Evolutionary conservation across 1,140 invertebrate genomes (phyloP).

Genomic region (Lepeophtheirus salmonis): DNA sequence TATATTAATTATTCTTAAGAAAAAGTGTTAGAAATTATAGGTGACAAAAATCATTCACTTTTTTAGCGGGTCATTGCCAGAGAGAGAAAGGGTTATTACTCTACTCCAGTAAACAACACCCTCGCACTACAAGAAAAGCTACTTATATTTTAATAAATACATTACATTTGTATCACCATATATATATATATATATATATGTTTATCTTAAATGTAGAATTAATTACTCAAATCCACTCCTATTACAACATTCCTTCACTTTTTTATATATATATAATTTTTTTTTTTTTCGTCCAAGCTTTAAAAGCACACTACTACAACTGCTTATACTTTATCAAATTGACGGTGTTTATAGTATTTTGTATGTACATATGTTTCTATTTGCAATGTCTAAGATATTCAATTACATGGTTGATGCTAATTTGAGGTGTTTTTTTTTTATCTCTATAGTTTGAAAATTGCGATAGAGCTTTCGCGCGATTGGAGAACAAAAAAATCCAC

Average conservation of each 20-base stretch:
- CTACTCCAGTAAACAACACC: too few species aligned
- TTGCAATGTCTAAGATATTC: not conserved
- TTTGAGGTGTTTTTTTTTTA: slow-evolving; percentile 24
- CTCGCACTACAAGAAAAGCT: too few species aligned
- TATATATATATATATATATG: too few species aligned
- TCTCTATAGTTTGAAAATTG: slow-evolving; percentile 64
- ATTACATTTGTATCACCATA: too few species aligned
- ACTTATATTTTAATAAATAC: too few species aligned
- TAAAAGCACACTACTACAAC: not conserved
- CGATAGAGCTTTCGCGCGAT: slow-evolving; percentile 72
- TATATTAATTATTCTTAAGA: not conserved
- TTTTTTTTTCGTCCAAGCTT: not conserved
- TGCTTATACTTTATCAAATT: too few species aligned
- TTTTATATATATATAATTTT: not conserved
- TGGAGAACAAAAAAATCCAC: slow-evolving; percentile 91
- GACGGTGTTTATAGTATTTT: too few species aligned
- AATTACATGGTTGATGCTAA: too few species aligned
- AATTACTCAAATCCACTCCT: not conserved
- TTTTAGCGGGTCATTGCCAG: not conserved
- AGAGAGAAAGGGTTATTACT: not conserved
- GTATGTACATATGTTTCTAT: not conserved
- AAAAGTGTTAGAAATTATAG: too few species aligned
- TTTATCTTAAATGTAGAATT: not conserved
- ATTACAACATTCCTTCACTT: not conserved
- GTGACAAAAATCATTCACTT: not conserved